Base-by-base conservation (phyloP, 2,797 vertebrate species). In the Sternarchorhynchus goeldii region DNA sequence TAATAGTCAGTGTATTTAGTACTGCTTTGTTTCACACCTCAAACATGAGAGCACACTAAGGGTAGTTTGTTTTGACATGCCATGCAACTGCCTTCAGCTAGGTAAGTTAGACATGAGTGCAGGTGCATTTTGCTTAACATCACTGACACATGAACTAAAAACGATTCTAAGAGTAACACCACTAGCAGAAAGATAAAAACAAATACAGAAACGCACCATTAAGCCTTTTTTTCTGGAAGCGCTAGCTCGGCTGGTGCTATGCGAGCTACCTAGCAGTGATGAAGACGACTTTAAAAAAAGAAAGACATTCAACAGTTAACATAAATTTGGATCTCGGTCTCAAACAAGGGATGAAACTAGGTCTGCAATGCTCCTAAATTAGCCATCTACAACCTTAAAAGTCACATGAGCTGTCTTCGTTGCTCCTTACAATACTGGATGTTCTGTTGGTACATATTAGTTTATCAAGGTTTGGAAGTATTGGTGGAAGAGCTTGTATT, bases 151-250 rank as follows among this genome's bases (percentile, higher is more conserved):
- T 45, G 32, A 55, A 77, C 64, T 41, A 70, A 67, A 79, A 57
- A 74, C 21, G 74, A 34, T 55, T 6, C 39, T 45, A 3, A 80
- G 32, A 14, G 6, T 31, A 25, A 8, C 17, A 10, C 32, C 14
- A 84, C 59, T 25, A 34, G 70, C 63, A 76, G 65, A 75, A 84
- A 87, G 21, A 55, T 0, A 63, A 56, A 76, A n/a, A 31, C 36
- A 85, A 77, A 83, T 60, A 78, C 79, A 73, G 41, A 78, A 89
- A 95, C 95, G 86, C 90, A 97, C 95, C 95, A 92, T 58, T 45
- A 84, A 53, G 81, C 94, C 94, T 92, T 92, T 95, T 88, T 91
- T 95, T 88, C 85, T 93, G 78, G 91, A 93, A 64, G 81, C 83
- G 84, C 88, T 92, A 87, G 91, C 85, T 84, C 90, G 92, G 92